phyloP scores from a whole-genome alignment of 2,797 vertebrate genomes.

The Phaenicophaeus curvirostris region DNA sequence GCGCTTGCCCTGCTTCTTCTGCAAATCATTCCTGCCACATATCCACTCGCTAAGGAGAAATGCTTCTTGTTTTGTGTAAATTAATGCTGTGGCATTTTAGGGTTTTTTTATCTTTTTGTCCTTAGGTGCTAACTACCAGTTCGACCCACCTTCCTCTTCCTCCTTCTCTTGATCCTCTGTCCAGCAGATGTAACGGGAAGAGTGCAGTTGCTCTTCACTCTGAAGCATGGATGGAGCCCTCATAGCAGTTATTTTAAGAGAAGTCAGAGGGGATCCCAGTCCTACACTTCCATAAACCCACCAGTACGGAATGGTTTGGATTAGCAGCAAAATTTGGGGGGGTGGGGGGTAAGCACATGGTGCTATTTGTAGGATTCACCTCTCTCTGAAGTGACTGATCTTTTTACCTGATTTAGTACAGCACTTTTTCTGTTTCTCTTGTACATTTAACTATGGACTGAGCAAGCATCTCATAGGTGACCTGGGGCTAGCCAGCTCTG shows the following conservation, averaged over 20 bases:
- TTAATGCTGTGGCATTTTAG: not conserved
- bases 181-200: constrained; percentile 53
- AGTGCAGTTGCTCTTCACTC: constrained; percentile 37
- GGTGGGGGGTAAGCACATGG: not conserved
- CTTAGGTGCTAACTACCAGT: constrained; percentile 46
- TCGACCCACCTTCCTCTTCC: constrained; percentile 16
- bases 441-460: not conserved
- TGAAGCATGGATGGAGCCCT: not conserved
- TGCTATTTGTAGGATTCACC: not conserved
- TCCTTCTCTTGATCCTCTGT: constrained; percentile 32
- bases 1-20: constrained; percentile 1
- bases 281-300: not conserved
- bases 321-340: not conserved
- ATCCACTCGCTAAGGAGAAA: constrained; percentile 42
- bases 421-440: constrained; percentile 11
- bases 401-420: not conserved
- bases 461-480: not conserved
- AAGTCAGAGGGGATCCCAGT: not conserved
- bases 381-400: not conserved
- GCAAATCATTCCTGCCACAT: not conserved
- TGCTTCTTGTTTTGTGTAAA: constrained; percentile 57
- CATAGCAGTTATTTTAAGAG: not conserved
- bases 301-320: not conserved
- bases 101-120: constrained; percentile 35
- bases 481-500: not conserved